Base-by-base conservation (phyloP, 1,140 invertebrate species). In the Dendrolimus kikuchii region DNA sequence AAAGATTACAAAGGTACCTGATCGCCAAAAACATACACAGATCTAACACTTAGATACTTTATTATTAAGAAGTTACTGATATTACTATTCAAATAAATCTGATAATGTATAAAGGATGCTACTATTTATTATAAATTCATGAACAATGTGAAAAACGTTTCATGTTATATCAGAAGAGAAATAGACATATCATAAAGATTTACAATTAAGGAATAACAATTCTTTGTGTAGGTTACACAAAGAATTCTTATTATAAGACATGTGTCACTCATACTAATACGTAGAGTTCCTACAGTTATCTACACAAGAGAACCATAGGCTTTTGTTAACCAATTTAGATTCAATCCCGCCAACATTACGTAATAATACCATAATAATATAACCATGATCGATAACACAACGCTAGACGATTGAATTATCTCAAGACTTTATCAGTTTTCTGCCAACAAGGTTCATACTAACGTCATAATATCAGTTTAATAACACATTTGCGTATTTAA, bases 241-340 rank as follows among this genome's bases (percentile, higher is more conserved):
- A 23, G 23, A 23, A 23, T 23, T 23, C 23, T 23, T 23, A 23
- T 23, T 23, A 23, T 23, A 23, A 23, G 23, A 23, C 23, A 23
- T 23, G 23, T 23, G 23, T 23, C 23, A 23, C 23, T n/a, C n/a
- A n/a, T n/a, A n/a, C n/a, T n/a, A n/a, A n/a, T 37, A 36, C 8
- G 23, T 46, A 37, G 38, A 46, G n/a, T 6, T 10, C 46, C 23
- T 37, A 23, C 3, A 38, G 7, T 46, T 23, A 46, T 7, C 23
- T 46, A 36, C 23, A 10, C 4, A 36, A 5, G 6, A 6, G 46
- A 36, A 4, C 23, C 23, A 23, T 23, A 23, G 36, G 44, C 53
- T 48, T 60, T 71, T 74, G 65, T 70, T 55, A 68, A 68, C 57
- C 66, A 62, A 74, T 74, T 71, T 66, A 64, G 53, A 41, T 46